These are phyloP conservation scores for Eurytoma adleriae DNA, from an alignment of 2,888 invertebrate genomes.

Conservation along the genomic window DNA sequence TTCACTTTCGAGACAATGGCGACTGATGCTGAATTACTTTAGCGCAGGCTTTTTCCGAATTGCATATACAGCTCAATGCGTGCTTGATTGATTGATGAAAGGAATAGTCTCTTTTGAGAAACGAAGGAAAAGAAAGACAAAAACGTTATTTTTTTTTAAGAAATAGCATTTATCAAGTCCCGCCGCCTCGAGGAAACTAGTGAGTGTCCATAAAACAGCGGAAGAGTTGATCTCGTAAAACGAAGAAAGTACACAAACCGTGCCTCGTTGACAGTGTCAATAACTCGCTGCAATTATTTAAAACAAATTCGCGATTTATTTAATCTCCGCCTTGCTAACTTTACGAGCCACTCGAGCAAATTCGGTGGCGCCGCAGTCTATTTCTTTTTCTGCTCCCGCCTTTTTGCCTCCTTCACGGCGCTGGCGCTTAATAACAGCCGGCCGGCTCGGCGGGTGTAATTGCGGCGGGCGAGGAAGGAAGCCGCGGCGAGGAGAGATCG, in stretches of 20 bases:
- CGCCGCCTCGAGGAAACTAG: too few relatives aligned
- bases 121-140: too few relatives aligned
- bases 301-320: not conserved
- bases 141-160: too few relatives aligned
- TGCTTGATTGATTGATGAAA: too few relatives aligned
- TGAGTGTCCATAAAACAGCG: too few relatives aligned
- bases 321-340: too few relatives aligned
- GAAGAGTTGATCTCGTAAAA: not conserved
- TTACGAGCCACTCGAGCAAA: too few relatives aligned
- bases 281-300: not conserved
- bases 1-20: conserved; percentile 3
- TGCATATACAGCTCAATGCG: too few relatives aligned
- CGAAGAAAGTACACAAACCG: not conserved
- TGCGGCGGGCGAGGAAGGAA: not conserved
- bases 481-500: not conserved
- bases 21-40: not conserved
- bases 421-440: conserved; percentile 1
- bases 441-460: not conserved
- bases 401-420: not conserved
- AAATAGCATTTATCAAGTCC: too few relatives aligned
- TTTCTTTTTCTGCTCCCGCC: too few relatives aligned
- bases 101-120: too few relatives aligned
- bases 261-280: not conserved
- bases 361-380: not conserved
- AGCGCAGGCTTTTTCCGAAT: too few relatives aligned